Evolutionary conservation across 92 coral and sea anemone species (phyloP), one percentile per base, ranked within the genome.

Genomic region (Epizoanthus ramosus): DNA sequence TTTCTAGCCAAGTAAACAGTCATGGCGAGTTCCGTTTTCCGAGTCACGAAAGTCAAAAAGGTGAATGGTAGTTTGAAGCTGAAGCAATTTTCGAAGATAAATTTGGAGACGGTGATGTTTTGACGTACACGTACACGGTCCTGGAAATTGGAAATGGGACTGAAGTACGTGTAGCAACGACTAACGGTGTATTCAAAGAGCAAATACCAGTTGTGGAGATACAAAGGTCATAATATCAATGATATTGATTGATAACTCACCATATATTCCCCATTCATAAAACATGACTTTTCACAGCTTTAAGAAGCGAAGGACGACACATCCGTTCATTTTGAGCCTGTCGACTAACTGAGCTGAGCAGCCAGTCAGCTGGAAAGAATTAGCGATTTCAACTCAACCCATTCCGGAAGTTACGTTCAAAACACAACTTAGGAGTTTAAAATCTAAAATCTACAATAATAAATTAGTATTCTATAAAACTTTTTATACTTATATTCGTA

Each of bases 21-120:
- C 65, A 19, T 75, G 68, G 25, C 18, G 67, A 57, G 59, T 31
- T 74, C 67, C 65, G 65, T 21, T 74, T 75, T 75, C 47, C 65
- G 14, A 57, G 68, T 75, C 80, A 75, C 68, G 80, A 75, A 57
- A 47, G 54, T 9, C 1, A 74, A n/a, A 50, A 15, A 22, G 2
- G 15, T 23, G 35, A 18, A 75, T 18, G 19, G 15, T 9, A 67
- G 24, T 58, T 25, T 1, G 18, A 31, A 75, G 80, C 80, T 75
- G 80, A 75, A 75, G 52, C 80, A 33, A 54, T 74, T 74, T 74
- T 74, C 79, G 59, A 57, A 16, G 50, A 75, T 65, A 16, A 47
- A 75, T 35, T 45, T 66, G 41, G 24, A 15, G 67, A 73, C 12
- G 24, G 18, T 28, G 60, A 16, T 56, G 50, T 31, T 12, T 28